phyloP scores from a whole-genome alignment of 2,797 vertebrate species.

The Pangasius mekongensis region DNA sequence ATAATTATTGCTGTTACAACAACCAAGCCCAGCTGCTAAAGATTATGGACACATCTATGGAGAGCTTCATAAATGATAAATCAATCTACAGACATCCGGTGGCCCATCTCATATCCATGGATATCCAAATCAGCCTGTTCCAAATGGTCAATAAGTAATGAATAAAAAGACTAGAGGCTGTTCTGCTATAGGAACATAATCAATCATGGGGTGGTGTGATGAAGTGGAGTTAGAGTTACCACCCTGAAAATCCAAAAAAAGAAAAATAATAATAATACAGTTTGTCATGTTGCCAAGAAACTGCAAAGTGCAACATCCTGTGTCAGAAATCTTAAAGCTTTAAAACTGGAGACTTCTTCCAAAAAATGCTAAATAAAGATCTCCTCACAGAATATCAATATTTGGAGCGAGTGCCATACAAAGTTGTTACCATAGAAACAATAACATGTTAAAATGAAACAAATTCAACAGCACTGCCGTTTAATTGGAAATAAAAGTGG shows the following conservation, averaged over 20 bases:
- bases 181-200: not conserved
- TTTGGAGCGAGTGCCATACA: not conserved
- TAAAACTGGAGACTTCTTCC: not conserved
- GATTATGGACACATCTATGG: not conserved
- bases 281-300: not conserved
- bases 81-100: not conserved
- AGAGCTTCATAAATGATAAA: not conserved
- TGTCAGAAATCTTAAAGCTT: not conserved
- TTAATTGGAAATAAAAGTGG: not conserved
- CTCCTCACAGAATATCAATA: not conserved
- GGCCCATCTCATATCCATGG: not conserved
- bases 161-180: not conserved
- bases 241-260: not conserved
- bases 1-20: not conserved
- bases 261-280: no score
- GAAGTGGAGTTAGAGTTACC: not conserved
- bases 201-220: not conserved
- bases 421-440: not conserved
- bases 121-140: not conserved
- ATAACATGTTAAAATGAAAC: not conserved
- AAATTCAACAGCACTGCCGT: not conserved
- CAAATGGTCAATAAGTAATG: not conserved
- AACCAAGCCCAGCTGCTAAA: not conserved
- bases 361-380: not conserved
- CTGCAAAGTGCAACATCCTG: not conserved